Evolutionary conservation across 2,888 invertebrate species (phyloP).

Genomic region (Cataglyphis rosenhaueri): DNA sequence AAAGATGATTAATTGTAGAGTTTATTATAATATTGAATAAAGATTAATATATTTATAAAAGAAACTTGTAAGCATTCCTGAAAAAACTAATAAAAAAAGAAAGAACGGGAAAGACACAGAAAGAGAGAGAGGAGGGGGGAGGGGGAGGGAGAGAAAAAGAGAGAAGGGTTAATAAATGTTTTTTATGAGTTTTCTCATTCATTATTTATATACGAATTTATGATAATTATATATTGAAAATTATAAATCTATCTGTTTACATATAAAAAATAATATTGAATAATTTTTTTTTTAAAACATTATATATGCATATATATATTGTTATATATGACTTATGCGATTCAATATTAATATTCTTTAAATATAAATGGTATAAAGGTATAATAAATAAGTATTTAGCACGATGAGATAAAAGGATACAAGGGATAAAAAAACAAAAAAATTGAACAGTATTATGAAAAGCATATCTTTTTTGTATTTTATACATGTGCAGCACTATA

Average conservation of each 20-base stretch:
- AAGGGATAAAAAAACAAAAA: not conserved
- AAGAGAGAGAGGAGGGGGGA: no score
- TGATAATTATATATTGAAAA: not conserved
- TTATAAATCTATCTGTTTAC: not conserved
- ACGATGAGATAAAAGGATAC: not conserved
- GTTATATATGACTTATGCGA: no score
- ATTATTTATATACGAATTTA: not conserved
- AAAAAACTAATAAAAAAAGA: no score
- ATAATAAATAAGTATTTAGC: not conserved
- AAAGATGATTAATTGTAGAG: not conserved
- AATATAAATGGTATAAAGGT: not conserved
- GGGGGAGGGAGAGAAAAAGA: no score
- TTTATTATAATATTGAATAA: no score
- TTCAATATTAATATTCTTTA: not conserved
- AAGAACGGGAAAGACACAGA: no score
- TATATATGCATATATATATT: no score
- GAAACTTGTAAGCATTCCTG: no score
- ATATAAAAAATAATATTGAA: not conserved
- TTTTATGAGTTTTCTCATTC: not conserved
- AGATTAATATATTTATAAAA: no score
- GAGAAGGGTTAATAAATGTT: not conserved
- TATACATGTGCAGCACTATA: constrained; percentile 71
- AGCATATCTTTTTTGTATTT: constrained; percentile 75
- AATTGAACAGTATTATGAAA: constrained; percentile 63
- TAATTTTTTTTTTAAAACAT: not conserved